phyloP scores from a whole-genome alignment of 2,113 vertebrate genomes.

The Crotophaga sulcirostris region DNA sequence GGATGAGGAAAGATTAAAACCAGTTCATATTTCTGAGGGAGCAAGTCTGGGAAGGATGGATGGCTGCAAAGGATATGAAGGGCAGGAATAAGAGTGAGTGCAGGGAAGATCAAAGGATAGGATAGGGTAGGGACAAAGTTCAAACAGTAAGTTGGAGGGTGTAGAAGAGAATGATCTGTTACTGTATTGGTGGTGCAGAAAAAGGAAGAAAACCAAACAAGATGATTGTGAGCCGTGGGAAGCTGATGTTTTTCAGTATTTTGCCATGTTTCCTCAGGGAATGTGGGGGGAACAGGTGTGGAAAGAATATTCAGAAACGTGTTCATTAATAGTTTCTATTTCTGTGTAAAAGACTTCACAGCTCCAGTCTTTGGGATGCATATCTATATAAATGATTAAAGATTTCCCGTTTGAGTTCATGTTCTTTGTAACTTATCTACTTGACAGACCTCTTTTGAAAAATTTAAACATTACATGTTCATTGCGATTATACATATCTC shows the following conservation, averaged over 20 bases:
- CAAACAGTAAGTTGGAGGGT: not conserved
- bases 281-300: not conserved
- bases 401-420: not conserved
- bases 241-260: not conserved
- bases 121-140: not conserved
- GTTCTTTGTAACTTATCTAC: not conserved
- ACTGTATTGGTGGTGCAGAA: not conserved
- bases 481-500: not conserved
- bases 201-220: not conserved
- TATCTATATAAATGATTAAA: not conserved
- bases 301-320: too few relatives aligned
- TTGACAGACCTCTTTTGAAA: not conserved
- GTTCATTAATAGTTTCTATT: too few relatives aligned
- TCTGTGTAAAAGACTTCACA: too few relatives aligned
- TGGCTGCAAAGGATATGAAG: not conserved
- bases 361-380: too few relatives aligned
- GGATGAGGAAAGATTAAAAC: not conserved
- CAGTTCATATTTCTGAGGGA: not conserved
- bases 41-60: not conserved
- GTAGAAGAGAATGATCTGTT: not conserved
- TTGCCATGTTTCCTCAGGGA: not conserved
- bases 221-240: not conserved
- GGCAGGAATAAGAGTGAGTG: not conserved
- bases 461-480: not conserved
- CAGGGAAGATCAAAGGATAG: not conserved